phyloP scores from a whole-genome alignment of 2,888 invertebrate genomes.

The Pterostichus madidus region DNA sequence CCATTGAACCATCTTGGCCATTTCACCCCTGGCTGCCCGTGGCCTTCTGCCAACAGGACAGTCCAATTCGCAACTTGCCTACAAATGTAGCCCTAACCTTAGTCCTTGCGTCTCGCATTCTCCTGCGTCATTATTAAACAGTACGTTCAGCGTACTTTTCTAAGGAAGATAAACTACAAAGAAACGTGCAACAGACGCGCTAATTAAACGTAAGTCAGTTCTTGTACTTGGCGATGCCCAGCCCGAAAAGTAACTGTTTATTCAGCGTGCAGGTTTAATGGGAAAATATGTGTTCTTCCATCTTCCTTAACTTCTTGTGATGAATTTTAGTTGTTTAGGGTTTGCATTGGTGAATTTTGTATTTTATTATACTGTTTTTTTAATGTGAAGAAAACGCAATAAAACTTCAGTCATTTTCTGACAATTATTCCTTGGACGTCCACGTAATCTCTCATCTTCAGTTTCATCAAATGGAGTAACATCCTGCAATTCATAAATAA shows the following conservation, averaged over 20 bases:
- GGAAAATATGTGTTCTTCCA: slow-evolving; percentile 5
- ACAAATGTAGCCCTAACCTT: too few relatives aligned
- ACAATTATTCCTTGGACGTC: too few relatives aligned
- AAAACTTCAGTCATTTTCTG: too few relatives aligned
- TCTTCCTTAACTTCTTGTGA: not conserved
- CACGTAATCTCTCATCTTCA: too few relatives aligned
- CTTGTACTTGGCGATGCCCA: not conserved
- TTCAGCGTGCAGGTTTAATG: slow-evolving; percentile 13
- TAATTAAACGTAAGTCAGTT: slow-evolving; percentile 57
- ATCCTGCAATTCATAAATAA: too few relatives aligned
- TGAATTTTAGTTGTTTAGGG: not conserved
- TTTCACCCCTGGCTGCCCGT: too few relatives aligned
- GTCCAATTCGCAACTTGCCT: too few relatives aligned
- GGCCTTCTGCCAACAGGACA: too few relatives aligned
- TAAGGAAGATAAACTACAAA: slow-evolving; percentile 59
- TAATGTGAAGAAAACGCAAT: too few relatives aligned
- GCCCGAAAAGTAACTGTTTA: slow-evolving; percentile 14
- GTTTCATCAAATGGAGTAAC: too few relatives aligned
- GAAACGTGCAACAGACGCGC: slow-evolving; percentile 52
- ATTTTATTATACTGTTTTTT: not conserved
- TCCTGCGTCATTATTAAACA: slow-evolving; percentile 15
- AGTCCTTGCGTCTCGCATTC: not conserved
- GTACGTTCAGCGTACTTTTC: slow-evolving; percentile 45
- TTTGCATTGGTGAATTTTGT: not conserved
- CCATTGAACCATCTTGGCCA: too few relatives aligned